Evolutionary conservation across 2,113 vertebrate genomes (phyloP), one percentile per base, ranked within the genome.

Genomic region (Mirounga angustirostris): DNA sequence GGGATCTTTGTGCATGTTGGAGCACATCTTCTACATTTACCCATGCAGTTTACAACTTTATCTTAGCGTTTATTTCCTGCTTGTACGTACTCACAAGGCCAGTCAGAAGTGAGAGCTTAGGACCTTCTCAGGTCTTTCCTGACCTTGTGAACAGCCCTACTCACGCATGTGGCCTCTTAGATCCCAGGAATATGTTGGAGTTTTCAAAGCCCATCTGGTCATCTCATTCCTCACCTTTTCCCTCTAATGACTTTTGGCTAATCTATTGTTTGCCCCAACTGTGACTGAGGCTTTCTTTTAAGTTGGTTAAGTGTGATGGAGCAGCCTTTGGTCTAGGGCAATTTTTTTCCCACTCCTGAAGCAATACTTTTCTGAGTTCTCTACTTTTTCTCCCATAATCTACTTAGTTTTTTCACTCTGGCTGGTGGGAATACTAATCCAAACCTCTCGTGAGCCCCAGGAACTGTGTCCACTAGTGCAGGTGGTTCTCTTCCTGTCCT

Each of bases 271-370:
- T 33, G 54, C 4, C 54, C 56, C 54, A 73, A 19, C 40, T 59
- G 28, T 71, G 56, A n/a, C 58, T 2, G 7, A 71, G 65, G 80
- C 36, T 95, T 0, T 0, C 4, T 0, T 8, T 0, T 22, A 71
- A 61, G 85, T 59, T 88, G 81, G 59, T 78, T 67, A 63, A 15
- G n/a, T 56, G 10, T 87, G 76, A 65, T 11, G 10, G n/a, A 83
- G 54, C 8, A 58, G 36, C 14, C 54, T 88, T 83, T 36, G 43
- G 28, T 58, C 52, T 46, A 71, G 15, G 52, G 14, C 52, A 46
- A 24, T 81, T 36, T 80, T n/a, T 18, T n/a, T 2, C 36, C 82
- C 50, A 61, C 24, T 73, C 16, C 30, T 61, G 63, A 61, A 43
- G 15, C 61, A 88, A 88, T 13, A 88, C 19, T 13, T 26, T 69